Conservation (phyloP, 2,888 invertebrate species). For the Morinoia aosen region DNA sequence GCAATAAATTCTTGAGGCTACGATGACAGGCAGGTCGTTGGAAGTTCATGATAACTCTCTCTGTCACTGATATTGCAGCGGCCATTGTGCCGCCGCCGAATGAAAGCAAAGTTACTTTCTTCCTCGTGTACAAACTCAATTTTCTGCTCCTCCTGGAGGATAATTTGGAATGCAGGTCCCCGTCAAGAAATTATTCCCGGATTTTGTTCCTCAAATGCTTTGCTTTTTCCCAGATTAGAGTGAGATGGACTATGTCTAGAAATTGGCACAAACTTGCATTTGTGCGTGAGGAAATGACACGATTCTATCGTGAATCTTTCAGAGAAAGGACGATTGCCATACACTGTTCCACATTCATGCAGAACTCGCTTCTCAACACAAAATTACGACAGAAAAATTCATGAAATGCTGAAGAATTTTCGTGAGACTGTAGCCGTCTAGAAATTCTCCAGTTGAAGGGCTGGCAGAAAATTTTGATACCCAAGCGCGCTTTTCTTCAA, state of each 20-base stretch:
- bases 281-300: background rate
- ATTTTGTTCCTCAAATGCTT: background rate
- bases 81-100: background rate
- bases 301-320: background rate
- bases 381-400: background rate
- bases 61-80: background rate
- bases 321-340: background rate
- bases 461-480: background rate
- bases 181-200: background rate
- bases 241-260: background rate
- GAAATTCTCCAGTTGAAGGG: background rate
- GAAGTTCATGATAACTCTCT: constrained; percentile 4
- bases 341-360: background rate
- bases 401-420: background rate
- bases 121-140: background rate
- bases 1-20: constrained; percentile 2
- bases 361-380: background rate
- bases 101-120: background rate
- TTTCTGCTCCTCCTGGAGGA: background rate
- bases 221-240: background rate
- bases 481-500: background rate
- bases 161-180: background rate
- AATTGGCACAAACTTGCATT: background rate
- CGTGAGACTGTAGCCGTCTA: background rate
- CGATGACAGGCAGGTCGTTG: constrained; percentile 3